Evolutionary conservation across 1,140 invertebrate species (phyloP).

Genomic region (Megalonaias nervosa): DNA sequence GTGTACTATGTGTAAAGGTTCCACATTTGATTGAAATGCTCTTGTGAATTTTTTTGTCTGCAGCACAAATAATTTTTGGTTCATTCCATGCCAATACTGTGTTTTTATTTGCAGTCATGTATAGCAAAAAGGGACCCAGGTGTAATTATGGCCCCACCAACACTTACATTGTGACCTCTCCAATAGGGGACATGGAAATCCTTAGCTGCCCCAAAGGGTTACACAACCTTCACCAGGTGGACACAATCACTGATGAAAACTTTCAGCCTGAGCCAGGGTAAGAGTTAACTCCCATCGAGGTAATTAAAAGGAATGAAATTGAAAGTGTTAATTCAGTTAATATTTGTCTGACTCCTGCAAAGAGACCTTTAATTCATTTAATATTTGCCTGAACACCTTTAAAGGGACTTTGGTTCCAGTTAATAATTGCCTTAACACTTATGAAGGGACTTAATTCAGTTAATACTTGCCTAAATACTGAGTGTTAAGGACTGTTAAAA

Average conservation of each 20-base stretch:
- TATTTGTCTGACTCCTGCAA: too few relatives aligned
- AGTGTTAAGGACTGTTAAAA: too few relatives aligned
- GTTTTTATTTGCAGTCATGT: neutral
- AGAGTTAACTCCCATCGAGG: neutral
- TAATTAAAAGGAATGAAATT: too few relatives aligned
- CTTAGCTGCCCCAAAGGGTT: slow-evolving; percentile 62
- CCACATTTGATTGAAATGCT: neutral
- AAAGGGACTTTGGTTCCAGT: too few relatives aligned
- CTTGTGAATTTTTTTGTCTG: neutral
- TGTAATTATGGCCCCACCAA: slow-evolving; percentile 63
- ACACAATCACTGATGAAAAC: slow-evolving; percentile 48
- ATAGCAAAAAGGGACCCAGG: neutral
- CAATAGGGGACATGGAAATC: slow-evolving; percentile 59
- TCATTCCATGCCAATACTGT: neutral
- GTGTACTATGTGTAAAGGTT: neutral
- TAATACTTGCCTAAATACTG: too few relatives aligned
- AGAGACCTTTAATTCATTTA: too few relatives aligned
- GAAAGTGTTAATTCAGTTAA: neutral
- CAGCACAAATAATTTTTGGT: neutral
- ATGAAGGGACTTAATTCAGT: too few relatives aligned
- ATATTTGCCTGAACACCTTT: too few relatives aligned
- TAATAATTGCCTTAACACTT: too few relatives aligned
- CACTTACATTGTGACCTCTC: slow-evolving; percentile 52
- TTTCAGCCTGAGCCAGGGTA: slow-evolving; percentile 59
- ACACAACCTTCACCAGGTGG: slow-evolving; percentile 52